phyloP scores from a whole-genome alignment of 2,113 vertebrate genomes.

The Colinus virginianus region DNA sequence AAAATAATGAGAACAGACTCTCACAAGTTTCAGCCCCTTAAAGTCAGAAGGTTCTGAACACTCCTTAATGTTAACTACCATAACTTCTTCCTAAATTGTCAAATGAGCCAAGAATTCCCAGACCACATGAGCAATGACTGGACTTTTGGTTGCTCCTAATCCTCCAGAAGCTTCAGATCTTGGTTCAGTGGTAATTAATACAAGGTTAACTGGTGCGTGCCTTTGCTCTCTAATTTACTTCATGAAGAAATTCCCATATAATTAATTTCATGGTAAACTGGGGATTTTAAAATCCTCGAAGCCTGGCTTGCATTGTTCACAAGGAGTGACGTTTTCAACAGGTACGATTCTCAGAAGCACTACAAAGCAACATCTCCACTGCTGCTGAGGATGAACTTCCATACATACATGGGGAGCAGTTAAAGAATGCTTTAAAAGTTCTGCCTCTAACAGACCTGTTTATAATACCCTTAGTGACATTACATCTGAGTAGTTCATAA shows the following conservation, averaged over 20 bases:
- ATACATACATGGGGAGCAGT: not conserved
- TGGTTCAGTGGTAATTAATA: not conserved
- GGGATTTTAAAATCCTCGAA: not conserved
- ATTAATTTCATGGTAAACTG: not conserved
- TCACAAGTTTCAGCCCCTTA: not conserved
- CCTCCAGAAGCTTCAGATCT: not conserved
- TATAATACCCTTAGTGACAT: not conserved
- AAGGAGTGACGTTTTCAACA: not conserved
- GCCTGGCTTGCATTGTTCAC: not conserved
- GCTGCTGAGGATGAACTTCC: not conserved
- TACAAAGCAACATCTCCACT: not conserved
- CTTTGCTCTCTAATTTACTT: not conserved
- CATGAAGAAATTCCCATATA: not conserved
- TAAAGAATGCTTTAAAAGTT: not conserved
- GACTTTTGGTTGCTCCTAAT: not conserved
- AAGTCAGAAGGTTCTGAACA: not conserved
- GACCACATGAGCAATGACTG: no score
- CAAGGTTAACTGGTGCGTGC: not conserved
- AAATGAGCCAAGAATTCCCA: not conserved
- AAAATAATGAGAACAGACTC: not conserved
- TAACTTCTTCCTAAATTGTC: not conserved
- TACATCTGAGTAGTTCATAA: not conserved
- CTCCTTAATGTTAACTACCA: not conserved
- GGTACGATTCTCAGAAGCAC: not conserved
- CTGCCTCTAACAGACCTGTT: not conserved